Base-by-base conservation (phyloP, 1,140 invertebrate species). In the Trialeurodes vaporariorum region DNA sequence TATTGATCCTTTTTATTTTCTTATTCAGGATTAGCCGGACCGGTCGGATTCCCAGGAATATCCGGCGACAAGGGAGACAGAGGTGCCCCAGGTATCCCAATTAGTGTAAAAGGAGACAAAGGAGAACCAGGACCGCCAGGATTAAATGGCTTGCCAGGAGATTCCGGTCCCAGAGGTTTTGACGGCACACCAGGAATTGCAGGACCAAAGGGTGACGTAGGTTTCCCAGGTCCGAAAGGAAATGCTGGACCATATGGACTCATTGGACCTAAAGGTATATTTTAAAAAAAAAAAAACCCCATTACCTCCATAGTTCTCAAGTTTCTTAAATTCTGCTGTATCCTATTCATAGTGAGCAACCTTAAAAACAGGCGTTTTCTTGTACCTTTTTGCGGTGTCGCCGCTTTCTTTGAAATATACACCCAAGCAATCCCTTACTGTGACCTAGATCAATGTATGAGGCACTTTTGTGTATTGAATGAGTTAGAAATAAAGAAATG, bases 171-270 rank as follows among this genome's bases (percentile, higher is more conserved):
- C 23, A 11, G n/a, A 27, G 70, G 70, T 23, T 59, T 27, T 26
- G 34, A 62, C 60, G 68, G 70, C 22, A 25, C 13, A 64, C 26
- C 59, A 64, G 70, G 70, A n/a, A 1, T 59, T 23, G 72, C 71
- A 65, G 87, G 86, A 21, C 80, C 82, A 61, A 85, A 85, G 75
- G 88, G 88, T 69, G 83, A 85, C 25, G 71, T 81, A 69, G 91
- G 87, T 23, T 70, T 73, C 25, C 77, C 81, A 60, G 86, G 87
- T 64, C 77, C 82, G 11, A 80, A 81, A 71, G 90, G 90, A 25
- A 73, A 82, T 27, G 81, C 86, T 21, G 72, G 72, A 22, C n/a
- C 49, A 2, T 26, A 25, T 27, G 72, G 72, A n/a, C 13, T 81
- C 64, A 77, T 77, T 13, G 88, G 87, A 25, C 74, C 76, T 5